Conservation (phyloP, 2,113 vertebrate genomes). For the Okapia johnstoni region DNA sequence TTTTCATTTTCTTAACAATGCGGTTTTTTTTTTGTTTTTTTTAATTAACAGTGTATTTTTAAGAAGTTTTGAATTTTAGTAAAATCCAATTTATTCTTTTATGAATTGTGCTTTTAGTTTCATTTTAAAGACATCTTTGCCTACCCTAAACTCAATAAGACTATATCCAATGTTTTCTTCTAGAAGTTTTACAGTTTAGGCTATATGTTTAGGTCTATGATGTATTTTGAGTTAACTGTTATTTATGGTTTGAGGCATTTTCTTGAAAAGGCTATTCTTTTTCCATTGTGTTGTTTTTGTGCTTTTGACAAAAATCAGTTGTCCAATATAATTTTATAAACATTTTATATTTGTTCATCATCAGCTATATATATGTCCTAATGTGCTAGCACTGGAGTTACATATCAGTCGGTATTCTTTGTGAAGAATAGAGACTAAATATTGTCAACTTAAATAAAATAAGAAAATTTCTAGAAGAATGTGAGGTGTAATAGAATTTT, state of each 20-base stretch:
- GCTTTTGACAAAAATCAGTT: slow-evolving; percentile 1
- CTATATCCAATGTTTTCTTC: background rate
- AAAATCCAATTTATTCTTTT: background rate
- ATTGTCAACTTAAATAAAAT: slow-evolving; percentile 20
- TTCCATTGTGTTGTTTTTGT: background rate
- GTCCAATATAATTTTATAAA: background rate
- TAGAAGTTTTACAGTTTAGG: background rate
- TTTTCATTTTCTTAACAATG: background rate
- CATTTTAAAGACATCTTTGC: background rate
- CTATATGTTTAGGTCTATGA: slow-evolving; percentile 15
- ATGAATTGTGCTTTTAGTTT: background rate
- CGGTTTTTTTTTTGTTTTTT: background rate
- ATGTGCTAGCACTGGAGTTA: background rate
- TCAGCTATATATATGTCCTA: background rate
- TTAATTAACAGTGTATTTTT: background rate
- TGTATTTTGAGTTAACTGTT: background rate
- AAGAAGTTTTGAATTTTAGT: slow-evolving; percentile 43
- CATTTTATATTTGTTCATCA: background rate
- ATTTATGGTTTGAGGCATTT: background rate
- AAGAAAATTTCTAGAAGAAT: background rate
- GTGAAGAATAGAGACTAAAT: background rate
- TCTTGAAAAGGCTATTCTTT: background rate
- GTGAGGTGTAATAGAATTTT: background rate
- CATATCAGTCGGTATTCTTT: background rate
- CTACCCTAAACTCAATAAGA: background rate